phyloP scores from a whole-genome alignment of 1,140 invertebrate species.

The Phenacoccus solenopsis region DNA sequence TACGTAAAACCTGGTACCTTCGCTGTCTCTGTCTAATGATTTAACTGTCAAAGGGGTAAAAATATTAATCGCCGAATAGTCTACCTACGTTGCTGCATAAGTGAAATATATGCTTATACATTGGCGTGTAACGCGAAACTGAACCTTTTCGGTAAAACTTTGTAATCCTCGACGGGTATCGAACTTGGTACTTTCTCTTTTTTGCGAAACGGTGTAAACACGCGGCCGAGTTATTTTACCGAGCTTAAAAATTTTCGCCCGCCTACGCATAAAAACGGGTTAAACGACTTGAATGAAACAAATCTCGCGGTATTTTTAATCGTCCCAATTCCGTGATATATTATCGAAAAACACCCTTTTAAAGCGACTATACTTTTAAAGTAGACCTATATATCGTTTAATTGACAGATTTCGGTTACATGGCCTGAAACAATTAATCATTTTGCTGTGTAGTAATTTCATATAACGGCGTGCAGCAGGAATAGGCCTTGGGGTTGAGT shows the following conservation, averaged over 20 bases:
- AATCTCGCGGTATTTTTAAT: background rate
- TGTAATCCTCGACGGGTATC: background rate
- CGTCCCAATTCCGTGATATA: background rate
- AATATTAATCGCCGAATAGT: too few relatives aligned
- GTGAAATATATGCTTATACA: too few relatives aligned
- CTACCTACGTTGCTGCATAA: too few relatives aligned
- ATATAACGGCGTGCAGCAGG: background rate
- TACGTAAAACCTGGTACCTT: too few relatives aligned
- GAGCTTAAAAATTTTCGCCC: background rate
- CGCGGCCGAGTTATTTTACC: background rate
- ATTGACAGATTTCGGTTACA: conserved; percentile 1
- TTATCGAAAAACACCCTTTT: background rate
- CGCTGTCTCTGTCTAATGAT: too few relatives aligned
- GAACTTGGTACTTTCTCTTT: background rate
- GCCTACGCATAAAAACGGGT: background rate
- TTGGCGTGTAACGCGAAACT: background rate
- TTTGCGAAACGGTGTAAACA: background rate
- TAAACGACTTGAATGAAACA: background rate
- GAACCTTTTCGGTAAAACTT: background rate
- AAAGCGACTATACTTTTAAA: background rate
- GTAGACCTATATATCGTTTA: background rate
- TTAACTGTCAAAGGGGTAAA: too few relatives aligned
- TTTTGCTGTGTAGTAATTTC: background rate
- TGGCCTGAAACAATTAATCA: background rate
- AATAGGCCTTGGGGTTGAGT: background rate